Conservation (phyloP, 2,113 vertebrate species). For the Bufo gargarizans region DNA sequence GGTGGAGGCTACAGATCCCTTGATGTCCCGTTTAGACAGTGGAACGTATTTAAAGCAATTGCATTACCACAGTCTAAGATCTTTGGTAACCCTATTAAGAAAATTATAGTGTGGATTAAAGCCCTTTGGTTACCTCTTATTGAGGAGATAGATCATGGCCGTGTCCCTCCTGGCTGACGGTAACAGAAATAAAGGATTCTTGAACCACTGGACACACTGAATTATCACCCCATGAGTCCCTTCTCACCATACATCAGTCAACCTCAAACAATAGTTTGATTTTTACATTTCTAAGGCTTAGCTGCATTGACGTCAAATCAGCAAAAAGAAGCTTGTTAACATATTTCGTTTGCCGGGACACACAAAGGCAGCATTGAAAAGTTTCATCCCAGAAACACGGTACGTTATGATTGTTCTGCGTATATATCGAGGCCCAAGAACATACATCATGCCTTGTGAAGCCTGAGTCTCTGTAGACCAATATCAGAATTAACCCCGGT, state of each 20-base stretch:
- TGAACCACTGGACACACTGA: background rate
- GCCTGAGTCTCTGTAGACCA: background rate
- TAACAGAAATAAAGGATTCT: slow-evolving; percentile 1
- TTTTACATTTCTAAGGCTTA: slow-evolving; percentile 20
- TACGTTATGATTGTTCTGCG: background rate
- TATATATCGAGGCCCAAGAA: background rate
- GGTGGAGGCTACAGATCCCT: background rate
- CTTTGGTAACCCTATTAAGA: slow-evolving; percentile 1
- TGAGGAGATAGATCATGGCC: background rate
- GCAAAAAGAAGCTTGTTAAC: slow-evolving; percentile 37
- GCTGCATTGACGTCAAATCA: slow-evolving; percentile 38
- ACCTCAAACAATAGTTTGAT: slow-evolving; percentile 30
- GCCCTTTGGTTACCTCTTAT: background rate
- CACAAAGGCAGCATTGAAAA: slow-evolving; percentile 34
- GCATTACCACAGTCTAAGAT: background rate
- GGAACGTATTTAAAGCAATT: background rate
- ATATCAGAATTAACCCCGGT: background rate
- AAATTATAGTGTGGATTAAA: background rate
- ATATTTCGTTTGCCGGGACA: slow-evolving; percentile 20
- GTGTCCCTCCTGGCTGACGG: background rate
- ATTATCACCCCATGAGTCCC: slow-evolving; percentile 2
- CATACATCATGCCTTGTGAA: background rate
- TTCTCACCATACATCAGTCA: background rate
- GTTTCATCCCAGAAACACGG: background rate
- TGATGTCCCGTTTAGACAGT: background rate